Base-by-base conservation (phyloP, 1,140 invertebrate species). In the Campoletis sonorensis region DNA sequence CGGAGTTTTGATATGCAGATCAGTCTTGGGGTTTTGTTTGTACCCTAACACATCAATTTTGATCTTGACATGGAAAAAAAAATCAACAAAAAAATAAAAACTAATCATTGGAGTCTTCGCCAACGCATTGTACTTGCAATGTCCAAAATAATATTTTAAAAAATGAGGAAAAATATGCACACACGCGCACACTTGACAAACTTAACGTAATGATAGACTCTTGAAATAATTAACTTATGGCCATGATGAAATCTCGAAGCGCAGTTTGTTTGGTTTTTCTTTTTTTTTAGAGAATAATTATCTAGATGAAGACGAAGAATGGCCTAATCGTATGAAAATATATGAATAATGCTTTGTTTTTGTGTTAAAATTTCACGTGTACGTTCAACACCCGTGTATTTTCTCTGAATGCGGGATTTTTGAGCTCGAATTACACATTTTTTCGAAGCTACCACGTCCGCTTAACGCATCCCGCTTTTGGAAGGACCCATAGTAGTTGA, bases 21-120 rank as follows among this genome's bases (percentile, higher is more conserved):
- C 85, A 87, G 80, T 86, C 84, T 88, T 87, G 72, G 54, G 45
- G 58, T 33, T 51, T 75, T 40, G n/a, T 73, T 73, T 54, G 26
- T 45, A n/a, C 40, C 45, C 40, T 49, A 51, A 73, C 71, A 40
- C 71, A 26, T 73, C 37, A 27, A 79, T 73, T 81, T 75, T n/a
- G n/a, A 54, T 45, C 61, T 79, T 16, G 73, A 84, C 33, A 64
- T 49, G 16, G 21, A 18, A 37, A 71, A 79, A 73, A 73, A 33
- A 26, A 51, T 73, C 21, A 51, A 13, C 40, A 40, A 15, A 51
- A 23, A n/a, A 33, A 26, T 58, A 37, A 21, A 15, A 13, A 73
- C 7, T 45, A 45, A 45, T 45, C 40, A 11, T 23, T 18, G 33
- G 16, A 40, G 33, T n/a, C 18, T 51, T 49, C 45, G 30, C 13